Conservation (phyloP, 2,888 invertebrate genomes). For the Pollenia griseotomentosa region DNA sequence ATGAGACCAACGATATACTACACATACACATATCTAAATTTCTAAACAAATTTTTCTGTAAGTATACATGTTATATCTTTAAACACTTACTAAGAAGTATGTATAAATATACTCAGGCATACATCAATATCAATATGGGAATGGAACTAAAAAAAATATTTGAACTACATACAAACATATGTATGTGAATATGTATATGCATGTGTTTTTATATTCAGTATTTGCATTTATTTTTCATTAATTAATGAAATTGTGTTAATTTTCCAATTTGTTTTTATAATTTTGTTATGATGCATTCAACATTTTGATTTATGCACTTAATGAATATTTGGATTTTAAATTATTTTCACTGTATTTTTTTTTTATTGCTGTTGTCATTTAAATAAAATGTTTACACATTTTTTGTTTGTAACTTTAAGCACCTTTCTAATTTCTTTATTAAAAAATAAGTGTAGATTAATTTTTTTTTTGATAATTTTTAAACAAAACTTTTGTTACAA, state of each 20-base stretch:
- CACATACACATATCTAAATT: too few relatives aligned
- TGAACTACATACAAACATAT: background rate
- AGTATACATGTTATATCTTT: background rate
- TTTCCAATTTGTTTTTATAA: background rate
- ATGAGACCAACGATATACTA: too few relatives aligned
- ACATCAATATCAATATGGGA: too few relatives aligned
- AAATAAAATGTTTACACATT: background rate
- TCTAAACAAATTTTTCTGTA: too few relatives aligned
- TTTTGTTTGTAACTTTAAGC: background rate
- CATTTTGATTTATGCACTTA: background rate
- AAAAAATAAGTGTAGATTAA: background rate
- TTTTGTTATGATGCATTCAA: conserved; percentile 11
- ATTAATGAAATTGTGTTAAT: background rate
- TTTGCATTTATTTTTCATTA: background rate
- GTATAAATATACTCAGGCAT: background rate
- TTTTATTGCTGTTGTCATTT: background rate
- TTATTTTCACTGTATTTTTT: conserved; percentile 2
- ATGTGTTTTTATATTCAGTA: background rate
- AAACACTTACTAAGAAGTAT: conserved; percentile 42
- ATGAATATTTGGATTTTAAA: conserved; percentile 9
- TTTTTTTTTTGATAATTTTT: background rate
- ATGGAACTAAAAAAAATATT: background rate
- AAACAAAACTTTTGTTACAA: background rate
- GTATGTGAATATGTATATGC: background rate
- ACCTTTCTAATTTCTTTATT: background rate